Percentiles rank a stretch among this genome's conserved stretches.
Conservation (phyloP, 2,797 vertebrate genomes). For the Hippocampus kuda region DNA sequence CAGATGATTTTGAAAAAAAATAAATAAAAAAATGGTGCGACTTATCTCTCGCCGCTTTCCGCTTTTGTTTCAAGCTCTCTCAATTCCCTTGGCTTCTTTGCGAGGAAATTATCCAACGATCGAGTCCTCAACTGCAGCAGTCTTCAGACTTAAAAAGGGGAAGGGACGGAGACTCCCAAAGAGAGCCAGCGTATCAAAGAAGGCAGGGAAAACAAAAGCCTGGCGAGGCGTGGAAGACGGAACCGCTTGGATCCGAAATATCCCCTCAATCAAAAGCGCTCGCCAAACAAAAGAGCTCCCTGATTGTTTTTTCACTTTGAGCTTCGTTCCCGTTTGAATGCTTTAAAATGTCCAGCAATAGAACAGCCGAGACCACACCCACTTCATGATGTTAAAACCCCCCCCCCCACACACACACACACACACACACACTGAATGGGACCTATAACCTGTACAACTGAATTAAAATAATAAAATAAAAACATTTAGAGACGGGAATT, state of each 20-base stretch:
- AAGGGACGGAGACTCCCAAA: conserved; percentile 33
- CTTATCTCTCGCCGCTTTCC: conserved; percentile 29
- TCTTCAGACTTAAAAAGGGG: conserved; percentile 36
- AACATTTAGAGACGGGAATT: too few species aligned
- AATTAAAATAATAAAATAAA: too few species aligned
- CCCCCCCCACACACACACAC: too few species aligned
- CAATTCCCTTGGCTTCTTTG: conserved; percentile 45
- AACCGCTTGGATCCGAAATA: not conserved
- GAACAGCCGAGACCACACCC: not conserved
- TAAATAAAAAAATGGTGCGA: conserved; percentile 6
- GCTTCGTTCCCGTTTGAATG: not conserved
- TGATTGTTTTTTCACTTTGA: conserved; percentile 1
- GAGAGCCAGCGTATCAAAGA: conserved; percentile 37
- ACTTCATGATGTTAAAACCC: not conserved
- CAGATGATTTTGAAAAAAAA: conserved; percentile 4
- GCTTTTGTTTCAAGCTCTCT: conserved; percentile 39
- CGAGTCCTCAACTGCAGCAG: conserved; percentile 36
- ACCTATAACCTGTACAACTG: too few species aligned
- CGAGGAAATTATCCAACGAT: conserved; percentile 54
- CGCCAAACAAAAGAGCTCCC: not conserved
- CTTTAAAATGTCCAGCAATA: not conserved
- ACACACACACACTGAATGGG: too few species aligned
- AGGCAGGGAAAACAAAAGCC: conserved; percentile 4
- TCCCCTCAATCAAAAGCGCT: not conserved
- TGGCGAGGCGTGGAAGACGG: conserved; percentile 18